Evolutionary conservation across 2,797 vertebrate species (phyloP).

Genomic region (Astyanax mexicanus): DNA sequence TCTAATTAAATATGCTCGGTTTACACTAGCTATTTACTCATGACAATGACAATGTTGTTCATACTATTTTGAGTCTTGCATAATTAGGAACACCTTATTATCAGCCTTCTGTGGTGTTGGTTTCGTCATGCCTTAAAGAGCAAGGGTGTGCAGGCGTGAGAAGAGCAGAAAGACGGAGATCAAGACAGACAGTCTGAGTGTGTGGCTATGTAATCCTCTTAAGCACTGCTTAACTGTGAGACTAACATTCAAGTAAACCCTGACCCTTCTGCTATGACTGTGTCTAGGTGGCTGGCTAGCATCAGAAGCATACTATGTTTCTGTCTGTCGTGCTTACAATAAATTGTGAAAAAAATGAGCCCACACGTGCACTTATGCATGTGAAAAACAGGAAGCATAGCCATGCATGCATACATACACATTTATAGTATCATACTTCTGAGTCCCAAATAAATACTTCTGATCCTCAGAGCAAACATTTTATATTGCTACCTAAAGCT

Average conservation of each 20-base stretch:
- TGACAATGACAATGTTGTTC: background rate
- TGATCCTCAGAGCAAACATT: too few relatives aligned
- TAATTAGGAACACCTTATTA: background rate
- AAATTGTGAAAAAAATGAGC: slow-evolving; percentile 32
- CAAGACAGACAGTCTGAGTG: background rate
- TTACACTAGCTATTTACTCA: background rate
- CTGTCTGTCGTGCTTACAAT: background rate
- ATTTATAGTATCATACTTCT: background rate
- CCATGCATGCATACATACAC: background rate
- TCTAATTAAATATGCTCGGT: background rate
- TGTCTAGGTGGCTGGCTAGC: slow-evolving; percentile 7
- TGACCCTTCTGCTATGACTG: slow-evolving; percentile 11
- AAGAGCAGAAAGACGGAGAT: background rate
- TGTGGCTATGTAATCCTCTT: slow-evolving; percentile 34
- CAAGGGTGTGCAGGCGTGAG: background rate
- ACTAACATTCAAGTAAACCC: slow-evolving; percentile 35
- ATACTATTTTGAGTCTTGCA: background rate
- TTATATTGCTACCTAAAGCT: too few relatives aligned
- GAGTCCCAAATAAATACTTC: background rate
- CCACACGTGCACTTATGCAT: background rate
- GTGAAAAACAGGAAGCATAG: background rate
- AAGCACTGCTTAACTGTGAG: slow-evolving; percentile 4
- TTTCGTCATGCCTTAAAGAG: background rate
- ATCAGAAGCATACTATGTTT: background rate
- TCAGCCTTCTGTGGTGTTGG: background rate